phyloP scores from a whole-genome alignment of 53 echinoderm and acorn worm genomes.

The Henricia sp. region DNA sequence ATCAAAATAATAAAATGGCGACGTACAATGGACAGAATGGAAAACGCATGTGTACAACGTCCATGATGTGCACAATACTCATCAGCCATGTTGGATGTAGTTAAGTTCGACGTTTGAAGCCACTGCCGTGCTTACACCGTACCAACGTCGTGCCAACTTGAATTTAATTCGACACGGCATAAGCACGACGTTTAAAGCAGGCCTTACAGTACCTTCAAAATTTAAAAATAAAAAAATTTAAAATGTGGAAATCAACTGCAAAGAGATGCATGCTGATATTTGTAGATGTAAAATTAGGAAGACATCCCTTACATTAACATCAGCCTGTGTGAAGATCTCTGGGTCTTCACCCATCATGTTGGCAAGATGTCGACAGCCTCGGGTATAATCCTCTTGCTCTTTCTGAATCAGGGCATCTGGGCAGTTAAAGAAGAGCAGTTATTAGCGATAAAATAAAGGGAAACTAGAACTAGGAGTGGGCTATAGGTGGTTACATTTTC shows the following conservation, averaged over 20 bases:
- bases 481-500: neutral
- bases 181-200: no score
- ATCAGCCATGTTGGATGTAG: no score
- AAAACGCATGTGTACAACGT: no score
- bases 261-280: no score
- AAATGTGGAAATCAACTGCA: neutral
- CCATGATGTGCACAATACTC: no score
- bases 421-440: neutral
- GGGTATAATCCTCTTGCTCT: constrained; percentile 75
- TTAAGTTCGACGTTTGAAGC: no score
- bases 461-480: neutral
- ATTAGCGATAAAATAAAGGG: neutral
- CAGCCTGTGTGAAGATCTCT: constrained; percentile 82
- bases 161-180: no score
- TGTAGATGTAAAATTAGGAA: no score
- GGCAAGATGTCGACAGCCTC: constrained; percentile 91
- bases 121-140: no score
- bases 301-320: constrained; percentile 81
- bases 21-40: no score
- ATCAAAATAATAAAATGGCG: no score
- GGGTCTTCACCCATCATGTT: constrained; percentile 99
- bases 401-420: constrained; percentile 80
- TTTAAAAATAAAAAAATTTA: neutral
- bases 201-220: neutral
- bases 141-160: no score